Evolutionary conservation across 2,113 vertebrate species (phyloP).

Genomic region (Albula goreensis): DNA sequence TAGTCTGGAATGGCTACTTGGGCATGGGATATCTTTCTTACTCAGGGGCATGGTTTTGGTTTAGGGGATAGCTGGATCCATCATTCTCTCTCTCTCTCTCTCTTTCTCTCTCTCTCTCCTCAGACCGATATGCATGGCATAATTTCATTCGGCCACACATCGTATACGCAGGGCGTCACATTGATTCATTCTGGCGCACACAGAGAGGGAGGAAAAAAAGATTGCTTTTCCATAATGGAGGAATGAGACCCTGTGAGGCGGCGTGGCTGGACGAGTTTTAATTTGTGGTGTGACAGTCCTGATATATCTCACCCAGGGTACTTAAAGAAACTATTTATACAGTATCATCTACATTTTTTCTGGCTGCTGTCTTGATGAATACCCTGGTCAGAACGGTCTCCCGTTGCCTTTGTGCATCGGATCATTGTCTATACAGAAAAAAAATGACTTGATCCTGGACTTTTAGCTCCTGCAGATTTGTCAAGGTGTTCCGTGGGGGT

Average conservation of each 20-base stretch:
- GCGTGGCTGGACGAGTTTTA: not conserved
- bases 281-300: not conserved
- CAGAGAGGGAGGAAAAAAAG: not conserved
- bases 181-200: not conserved
- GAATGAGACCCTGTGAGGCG: not conserved
- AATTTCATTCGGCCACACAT: conserved; percentile 3
- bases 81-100: not conserved
- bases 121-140: not conserved
- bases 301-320: conserved; percentile 9
- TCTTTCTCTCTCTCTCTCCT: not conserved
- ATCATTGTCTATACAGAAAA: not conserved
- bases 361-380: not conserved
- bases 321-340: conserved; percentile 10
- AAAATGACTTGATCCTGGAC: not conserved
- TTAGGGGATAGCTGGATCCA: too few species aligned
- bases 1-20: too few species aligned
- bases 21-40: too few species aligned
- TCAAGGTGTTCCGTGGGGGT: not conserved
- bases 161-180: not conserved
- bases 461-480: not conserved
- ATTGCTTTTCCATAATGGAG: conserved; percentile 4
- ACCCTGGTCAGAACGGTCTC: not conserved
- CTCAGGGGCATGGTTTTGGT: too few species aligned
- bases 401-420: not conserved
- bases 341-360: not conserved